Evolutionary conservation across 2,797 vertebrate species (phyloP).

Genomic region (Philypnodon macrostomus): DNA sequence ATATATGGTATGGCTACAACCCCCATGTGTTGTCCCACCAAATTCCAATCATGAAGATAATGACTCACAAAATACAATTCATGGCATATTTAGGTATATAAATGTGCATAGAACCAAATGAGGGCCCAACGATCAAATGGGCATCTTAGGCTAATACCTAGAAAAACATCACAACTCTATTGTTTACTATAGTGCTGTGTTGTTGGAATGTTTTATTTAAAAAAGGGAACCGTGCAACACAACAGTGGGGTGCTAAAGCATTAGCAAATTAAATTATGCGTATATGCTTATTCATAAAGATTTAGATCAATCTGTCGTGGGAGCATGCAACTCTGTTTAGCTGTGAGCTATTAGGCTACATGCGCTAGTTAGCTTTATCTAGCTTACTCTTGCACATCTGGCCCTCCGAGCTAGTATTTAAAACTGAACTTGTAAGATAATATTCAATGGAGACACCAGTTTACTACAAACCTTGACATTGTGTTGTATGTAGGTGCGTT

Average conservation of each 20-base stretch:
- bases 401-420: constrained; percentile 8
- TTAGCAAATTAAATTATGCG: too few species aligned
- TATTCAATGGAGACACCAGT: accelerated
- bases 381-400: constrained; percentile 37
- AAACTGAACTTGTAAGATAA: background rate
- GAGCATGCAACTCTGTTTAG: constrained; percentile 14
- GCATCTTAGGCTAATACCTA: background rate
- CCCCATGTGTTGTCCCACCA: constrained; percentile 11
- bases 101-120: background rate
- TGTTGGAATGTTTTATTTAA: constrained; percentile 12
- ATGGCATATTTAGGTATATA: background rate
- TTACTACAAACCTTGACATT: background rate
- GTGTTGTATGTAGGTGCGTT: accelerated
- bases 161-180: constrained; percentile 19
- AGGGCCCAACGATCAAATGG: background rate
- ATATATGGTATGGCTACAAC: constrained; percentile 3
- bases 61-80: background rate
- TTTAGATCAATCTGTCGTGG: too few species aligned
- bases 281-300: too few species aligned
- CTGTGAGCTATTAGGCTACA: constrained; percentile 23
- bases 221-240: background rate
- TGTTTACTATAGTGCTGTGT: constrained; percentile 22
- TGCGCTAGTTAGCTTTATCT: constrained; percentile 53
- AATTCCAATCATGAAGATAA: constrained; percentile 1
- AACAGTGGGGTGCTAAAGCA: background rate